Base-by-base conservation (phyloP, 2,888 invertebrate species). In the Keiferia lycopersicella region DNA sequence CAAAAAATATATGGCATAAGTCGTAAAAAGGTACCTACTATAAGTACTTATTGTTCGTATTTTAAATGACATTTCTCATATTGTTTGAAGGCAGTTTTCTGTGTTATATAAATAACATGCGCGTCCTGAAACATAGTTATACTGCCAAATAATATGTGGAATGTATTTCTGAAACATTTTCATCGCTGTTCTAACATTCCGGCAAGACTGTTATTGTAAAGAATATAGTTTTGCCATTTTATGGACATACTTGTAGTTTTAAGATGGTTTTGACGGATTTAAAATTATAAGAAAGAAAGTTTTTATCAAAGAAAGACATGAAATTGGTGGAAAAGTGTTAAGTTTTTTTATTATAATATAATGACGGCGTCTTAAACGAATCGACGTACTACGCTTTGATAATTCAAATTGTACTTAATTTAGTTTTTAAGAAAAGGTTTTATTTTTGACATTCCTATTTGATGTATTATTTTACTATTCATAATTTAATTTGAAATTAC, bases 401-500 rank as follows among this genome's bases (percentile, higher is more conserved):
- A 16, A n/a, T 45, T 45, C n/a, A 45, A 45, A 45, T n/a, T 45
- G 45, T 80, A 78, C 74, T 76, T 78, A 75, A 72, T 69, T 56
- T 73, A 73, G 69, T 71, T 16, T 70, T n/a, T 66, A 64, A 65
- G 61, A 30, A 64, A 64, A 73, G 73, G 67, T 72, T 71, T 66
- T 65, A 68, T 51, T 53, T 45, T 73, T 72, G 71, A 77, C 76
- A 77, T 78, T 80, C 80, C 79, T 77, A 71, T 73, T 67, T 69
- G 70, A 61, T 57, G 59, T 60, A 66, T 66, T 66, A 62, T 61
- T 61, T 66, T 62, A 62, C 61, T 41, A 64, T 58, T 65, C 48
- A 64, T 57, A 61, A 34, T 34, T 41, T 41, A 45, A 45, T 67
- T 72, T 72, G 67, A 73, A 45, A 70, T 34, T 78, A 69, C 73